Conservation (phyloP, 2,113 vertebrate genomes). For the Columba janthina region DNA sequence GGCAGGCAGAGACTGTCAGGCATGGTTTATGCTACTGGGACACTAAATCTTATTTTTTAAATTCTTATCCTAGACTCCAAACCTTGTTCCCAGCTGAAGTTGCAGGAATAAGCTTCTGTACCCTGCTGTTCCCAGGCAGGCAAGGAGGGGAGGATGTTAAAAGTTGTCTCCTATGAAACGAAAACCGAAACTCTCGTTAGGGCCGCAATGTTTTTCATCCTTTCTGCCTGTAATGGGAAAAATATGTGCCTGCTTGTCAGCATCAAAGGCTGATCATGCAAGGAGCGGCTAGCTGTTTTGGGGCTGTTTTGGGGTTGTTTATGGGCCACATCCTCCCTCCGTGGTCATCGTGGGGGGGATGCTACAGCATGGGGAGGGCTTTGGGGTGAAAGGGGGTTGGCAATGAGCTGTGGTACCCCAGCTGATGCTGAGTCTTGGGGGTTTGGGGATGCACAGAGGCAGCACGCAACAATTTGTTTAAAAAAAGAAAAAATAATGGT, state of each 20-base stretch:
- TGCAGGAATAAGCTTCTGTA: background rate
- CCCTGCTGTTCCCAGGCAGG: accelerated
- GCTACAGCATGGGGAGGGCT: background rate
- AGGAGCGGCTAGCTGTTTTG: background rate
- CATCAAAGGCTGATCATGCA: accelerated
- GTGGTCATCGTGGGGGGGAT: accelerated
- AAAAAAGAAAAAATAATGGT: too few species aligned
- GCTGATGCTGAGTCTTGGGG: accelerated
- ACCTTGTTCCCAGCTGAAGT: background rate
- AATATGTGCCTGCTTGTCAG: background rate
- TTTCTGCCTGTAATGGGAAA: background rate
- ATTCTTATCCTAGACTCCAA: background rate
- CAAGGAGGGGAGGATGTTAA: background rate
- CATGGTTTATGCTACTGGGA: background rate
- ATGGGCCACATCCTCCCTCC: background rate
- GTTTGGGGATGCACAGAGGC: background rate
- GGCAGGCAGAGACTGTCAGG: background rate
- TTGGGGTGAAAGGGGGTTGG: background rate
- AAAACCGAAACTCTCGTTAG: accelerated
- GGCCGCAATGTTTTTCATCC: accelerated
- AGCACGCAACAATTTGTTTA: background rate
- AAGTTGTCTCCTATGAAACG: accelerated
- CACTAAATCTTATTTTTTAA: too few species aligned
- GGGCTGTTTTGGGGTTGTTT: background rate
- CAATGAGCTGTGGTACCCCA: background rate